Evolutionary conservation across 2,888 invertebrate genomes (phyloP).

Genomic region (Sarcophaga variegata): DNA sequence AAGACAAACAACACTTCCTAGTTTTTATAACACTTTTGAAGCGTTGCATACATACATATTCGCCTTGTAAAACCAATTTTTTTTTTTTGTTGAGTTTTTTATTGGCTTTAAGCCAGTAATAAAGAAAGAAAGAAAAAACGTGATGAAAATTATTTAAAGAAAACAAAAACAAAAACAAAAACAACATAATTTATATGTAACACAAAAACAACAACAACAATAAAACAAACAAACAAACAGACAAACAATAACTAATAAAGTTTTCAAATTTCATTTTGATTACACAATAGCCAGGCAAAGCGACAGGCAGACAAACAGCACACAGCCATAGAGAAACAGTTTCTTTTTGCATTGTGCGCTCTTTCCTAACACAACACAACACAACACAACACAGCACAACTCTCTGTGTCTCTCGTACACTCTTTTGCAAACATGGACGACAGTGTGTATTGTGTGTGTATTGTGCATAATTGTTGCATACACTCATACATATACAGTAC

Average conservation of each 20-base stretch:
- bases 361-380: no score
- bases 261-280: conserved; percentile 57
- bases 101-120: conserved; percentile 51
- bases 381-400: no score
- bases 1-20: conserved; percentile 50
- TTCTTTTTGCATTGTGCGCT: background rate
- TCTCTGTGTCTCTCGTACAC: no score
- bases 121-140: conserved; percentile 33
- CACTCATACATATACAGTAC: conserved; percentile 11
- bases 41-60: background rate
- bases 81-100: conserved; percentile 17
- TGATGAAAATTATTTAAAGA: conserved; percentile 51
- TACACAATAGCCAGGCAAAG: conserved; percentile 51
- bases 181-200: background rate
- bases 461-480: background rate
- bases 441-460: no score
- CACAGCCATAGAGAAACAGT: conserved; percentile 46
- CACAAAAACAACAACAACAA: background rate
- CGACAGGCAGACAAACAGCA: background rate
- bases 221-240: background rate
- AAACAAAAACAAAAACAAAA: background rate
- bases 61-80: conserved; percentile 27
- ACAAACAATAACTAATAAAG: conserved; percentile 22
- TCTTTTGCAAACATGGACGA: no score
- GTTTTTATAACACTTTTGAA: conserved; percentile 47